These are phyloP conservation scores for Cephus cinctus DNA, from an alignment of 1,140 invertebrate genomes.

Conservation along the genomic window DNA sequence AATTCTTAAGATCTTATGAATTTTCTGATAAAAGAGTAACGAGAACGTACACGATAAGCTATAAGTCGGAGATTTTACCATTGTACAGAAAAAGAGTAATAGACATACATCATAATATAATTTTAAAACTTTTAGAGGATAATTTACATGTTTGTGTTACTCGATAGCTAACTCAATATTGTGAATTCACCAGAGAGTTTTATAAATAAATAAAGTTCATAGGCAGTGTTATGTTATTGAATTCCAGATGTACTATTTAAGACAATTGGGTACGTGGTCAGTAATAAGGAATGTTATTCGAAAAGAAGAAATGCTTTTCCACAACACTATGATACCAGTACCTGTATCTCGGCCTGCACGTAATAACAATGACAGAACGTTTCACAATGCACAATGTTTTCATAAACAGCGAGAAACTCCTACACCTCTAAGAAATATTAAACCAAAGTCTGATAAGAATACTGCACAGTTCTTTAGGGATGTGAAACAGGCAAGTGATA, in stretches of 20 bases:
- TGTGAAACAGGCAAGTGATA: constrained; percentile 55
- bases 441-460: constrained; percentile 53
- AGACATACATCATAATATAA: constrained; percentile 47
- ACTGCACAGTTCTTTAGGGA: constrained; percentile 67
- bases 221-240: neutral
- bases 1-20: constrained; percentile 36
- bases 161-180: constrained; percentile 18
- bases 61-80: constrained; percentile 43
- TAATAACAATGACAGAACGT: constrained; percentile 5
- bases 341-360: constrained; percentile 3
- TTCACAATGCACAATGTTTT: constrained; percentile 13
- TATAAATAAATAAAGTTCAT: neutral
- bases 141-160: constrained; percentile 36
- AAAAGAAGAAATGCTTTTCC: constrained; percentile 10
- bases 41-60: constrained; percentile 49
- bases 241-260: constrained; percentile 37
- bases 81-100: constrained; percentile 45
- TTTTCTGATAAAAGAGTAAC: constrained; percentile 34
- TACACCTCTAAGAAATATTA: constrained; percentile 54
- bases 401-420: constrained; percentile 17
- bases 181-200: neutral
- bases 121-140: constrained; percentile 40
- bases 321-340: constrained; percentile 1
- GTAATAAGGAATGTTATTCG: constrained; percentile 9
- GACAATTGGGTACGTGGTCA: constrained; percentile 14